Base-by-base conservation (phyloP, 92 coral and sea anemone genomes). In the Epizoanthus ramosus region DNA sequence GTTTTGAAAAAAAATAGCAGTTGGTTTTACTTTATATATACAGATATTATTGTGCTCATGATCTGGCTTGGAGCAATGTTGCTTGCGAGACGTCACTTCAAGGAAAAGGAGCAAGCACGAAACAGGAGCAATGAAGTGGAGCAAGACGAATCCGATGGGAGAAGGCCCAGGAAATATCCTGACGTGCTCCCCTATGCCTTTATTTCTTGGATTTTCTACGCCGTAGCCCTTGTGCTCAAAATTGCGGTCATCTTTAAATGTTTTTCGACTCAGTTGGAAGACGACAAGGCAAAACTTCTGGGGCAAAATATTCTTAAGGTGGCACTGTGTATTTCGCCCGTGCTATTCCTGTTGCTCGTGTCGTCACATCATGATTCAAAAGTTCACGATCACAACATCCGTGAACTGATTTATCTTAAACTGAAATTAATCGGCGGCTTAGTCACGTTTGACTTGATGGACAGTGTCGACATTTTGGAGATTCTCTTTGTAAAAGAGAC, bases 391-490 rank as follows among this genome's bases (percentile, higher is more conserved):
- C 70, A 88, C 52, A 83, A 92, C 0, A 59, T 67, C 23, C 85
- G 98, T 28, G 90, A 91, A 72, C n/a, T n/a, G n/a, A 70, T 75
- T 83, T 94, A 87, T 70, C 80, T 94, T 8, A 93, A 94, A 68
- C 2, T 28, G 92, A 90, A 68, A 87, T 92, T 33, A 89, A 93
- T 0, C 31, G 2, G 31, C 31, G 97, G 92, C 5, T 85, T 91
- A 10, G 98, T 94, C 18, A 94, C 98, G 15, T 63, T 94, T 0
- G 98, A 94, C 83, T 63, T 94, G 23, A 93, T 94, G 53, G 98
- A 94, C 86, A 94, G 98, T 56, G 90, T 94, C 33, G 98, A 94
- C 63, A 90, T 94, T 71, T 74, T 94, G 84, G 98, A 94, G 58
- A 86, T 94, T 64, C 68, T 94, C 13, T 94, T 94, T 47, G 84